phyloP scores from a whole-genome alignment of 2,113 vertebrate species.

The Malaclemys terrapin region DNA sequence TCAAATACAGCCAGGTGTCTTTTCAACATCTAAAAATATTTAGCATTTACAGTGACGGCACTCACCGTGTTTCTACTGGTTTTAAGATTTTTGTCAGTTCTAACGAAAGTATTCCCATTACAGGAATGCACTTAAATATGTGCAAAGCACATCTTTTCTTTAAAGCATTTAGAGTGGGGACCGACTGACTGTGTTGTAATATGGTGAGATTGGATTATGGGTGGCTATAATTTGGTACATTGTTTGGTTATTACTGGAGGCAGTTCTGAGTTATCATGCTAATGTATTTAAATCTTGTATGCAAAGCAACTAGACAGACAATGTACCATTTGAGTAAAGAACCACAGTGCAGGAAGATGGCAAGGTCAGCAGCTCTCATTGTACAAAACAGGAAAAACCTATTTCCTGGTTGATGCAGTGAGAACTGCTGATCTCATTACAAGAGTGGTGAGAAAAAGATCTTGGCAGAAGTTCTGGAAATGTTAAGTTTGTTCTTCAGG shows the following conservation, averaged over 20 bases:
- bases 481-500: not conserved
- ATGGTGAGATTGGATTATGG: not conserved
- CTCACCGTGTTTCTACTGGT: not conserved
- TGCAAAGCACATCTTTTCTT: not conserved
- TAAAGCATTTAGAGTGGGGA: not conserved
- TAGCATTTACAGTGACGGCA: not conserved
- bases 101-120: not conserved
- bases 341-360: too few species aligned
- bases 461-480: not conserved
- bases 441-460: not conserved
- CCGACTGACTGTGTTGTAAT: not conserved
- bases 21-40: not conserved
- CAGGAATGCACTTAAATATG: not conserved
- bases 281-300: not conserved
- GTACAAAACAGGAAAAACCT: not conserved
- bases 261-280: not conserved
- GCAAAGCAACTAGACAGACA: not conserved
- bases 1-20: not conserved
- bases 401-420: not conserved
- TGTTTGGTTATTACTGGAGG: not conserved
- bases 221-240: not conserved
- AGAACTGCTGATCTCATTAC: not conserved
- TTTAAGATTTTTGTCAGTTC: not conserved
- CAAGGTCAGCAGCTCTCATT: not conserved
- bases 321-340: not conserved